phyloP scores from a whole-genome alignment of 2,113 vertebrate genomes.

The Lophura nycthemera region DNA sequence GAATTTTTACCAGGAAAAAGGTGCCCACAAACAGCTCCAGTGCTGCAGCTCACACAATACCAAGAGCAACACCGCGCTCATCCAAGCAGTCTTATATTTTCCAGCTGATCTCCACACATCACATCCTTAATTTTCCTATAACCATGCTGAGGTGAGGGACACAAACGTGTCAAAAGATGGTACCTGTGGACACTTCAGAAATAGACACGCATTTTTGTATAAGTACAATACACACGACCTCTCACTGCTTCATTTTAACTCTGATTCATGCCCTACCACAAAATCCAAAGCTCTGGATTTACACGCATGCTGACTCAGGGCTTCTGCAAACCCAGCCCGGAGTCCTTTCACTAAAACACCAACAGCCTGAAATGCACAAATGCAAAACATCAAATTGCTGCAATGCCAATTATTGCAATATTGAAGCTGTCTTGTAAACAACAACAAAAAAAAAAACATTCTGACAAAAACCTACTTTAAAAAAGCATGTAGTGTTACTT shows the following conservation, averaged over 20 bases:
- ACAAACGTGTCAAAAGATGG: not conserved
- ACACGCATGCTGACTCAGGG: not conserved
- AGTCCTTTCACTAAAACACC: not conserved
- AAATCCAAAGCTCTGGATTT: not conserved
- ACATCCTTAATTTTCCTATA: not conserved
- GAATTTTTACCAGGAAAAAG: not conserved
- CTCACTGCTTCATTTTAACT: too few relatives aligned
- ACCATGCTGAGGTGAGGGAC: not conserved
- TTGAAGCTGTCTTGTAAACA: not conserved
- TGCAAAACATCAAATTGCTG: not conserved
- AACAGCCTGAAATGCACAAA: not conserved
- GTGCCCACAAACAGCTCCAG: not conserved
- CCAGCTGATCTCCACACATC: not conserved
- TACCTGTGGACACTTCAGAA: not conserved
- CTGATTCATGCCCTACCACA: not conserved
- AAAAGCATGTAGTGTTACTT: not conserved
- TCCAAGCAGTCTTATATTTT: not conserved
- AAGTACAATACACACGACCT: not conserved
- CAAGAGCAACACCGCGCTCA: not conserved
- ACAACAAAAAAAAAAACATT: not conserved
- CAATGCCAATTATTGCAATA: not conserved
- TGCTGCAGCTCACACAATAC: not conserved
- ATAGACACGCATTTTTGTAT: not conserved
- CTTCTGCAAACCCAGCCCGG: not conserved
- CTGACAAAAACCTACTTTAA: not conserved